phyloP scores from a whole-genome alignment of 2,113 vertebrate genomes.

The Xyrauchen texanus region DNA sequence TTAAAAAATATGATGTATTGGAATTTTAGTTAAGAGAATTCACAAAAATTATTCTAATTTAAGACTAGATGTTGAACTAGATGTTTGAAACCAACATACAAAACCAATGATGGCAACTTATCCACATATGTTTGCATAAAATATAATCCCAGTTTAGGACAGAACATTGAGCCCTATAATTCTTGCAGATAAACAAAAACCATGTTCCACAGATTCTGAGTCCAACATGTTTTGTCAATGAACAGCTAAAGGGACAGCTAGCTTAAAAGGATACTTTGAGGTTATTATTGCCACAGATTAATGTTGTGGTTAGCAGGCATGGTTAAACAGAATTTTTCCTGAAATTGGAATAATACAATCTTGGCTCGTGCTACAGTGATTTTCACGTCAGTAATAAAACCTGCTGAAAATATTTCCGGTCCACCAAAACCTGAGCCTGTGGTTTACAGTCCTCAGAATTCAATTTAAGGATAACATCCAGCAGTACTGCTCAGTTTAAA shows the following conservation, averaged over 20 bases:
- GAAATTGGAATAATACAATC: constrained; percentile 16
- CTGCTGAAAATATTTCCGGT: constrained; percentile 20
- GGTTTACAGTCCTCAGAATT: constrained; percentile 24
- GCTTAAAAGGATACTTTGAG: not conserved
- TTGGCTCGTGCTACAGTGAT: constrained; percentile 5
- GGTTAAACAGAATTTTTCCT: constrained; percentile 1
- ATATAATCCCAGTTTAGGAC: not conserved
- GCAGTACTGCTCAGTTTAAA: constrained; percentile 4
- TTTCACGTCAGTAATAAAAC: constrained; percentile 31
- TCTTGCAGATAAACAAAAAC: not conserved
- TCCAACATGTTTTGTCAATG: constrained; percentile 6
- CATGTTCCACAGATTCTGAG: not conserved
- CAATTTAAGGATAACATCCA: not conserved
- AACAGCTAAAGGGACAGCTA: not conserved
- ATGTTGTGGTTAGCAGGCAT: constrained; percentile 4
- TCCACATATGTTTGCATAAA: not conserved
- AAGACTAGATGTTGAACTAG: too few species aligned
- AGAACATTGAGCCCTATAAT: not conserved
- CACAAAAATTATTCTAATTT: too few species aligned
- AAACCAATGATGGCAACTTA: too few species aligned
- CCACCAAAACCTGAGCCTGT: not conserved
- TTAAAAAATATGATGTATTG: too few species aligned
- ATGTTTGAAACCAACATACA: too few species aligned
- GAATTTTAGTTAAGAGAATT: too few species aligned
- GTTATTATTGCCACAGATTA: not conserved